Evolutionary conservation across 2,888 invertebrate genomes (phyloP).

Genomic region (Bimastos eiseni): DNA sequence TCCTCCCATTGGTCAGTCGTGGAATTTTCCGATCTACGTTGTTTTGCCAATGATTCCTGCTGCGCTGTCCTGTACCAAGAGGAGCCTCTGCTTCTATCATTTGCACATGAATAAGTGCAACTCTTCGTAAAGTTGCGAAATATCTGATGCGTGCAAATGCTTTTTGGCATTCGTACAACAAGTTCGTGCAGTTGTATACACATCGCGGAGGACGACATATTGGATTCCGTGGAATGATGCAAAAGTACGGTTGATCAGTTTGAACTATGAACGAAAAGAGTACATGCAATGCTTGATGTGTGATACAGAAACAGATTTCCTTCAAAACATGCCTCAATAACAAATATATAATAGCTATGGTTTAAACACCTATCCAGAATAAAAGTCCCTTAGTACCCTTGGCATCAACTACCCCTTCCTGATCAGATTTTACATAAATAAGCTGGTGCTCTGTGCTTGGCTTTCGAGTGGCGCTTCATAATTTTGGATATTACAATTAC

Average conservation of each 20-base stretch:
- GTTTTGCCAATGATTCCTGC: neutral
- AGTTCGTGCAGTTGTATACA: neutral
- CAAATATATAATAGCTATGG: no score
- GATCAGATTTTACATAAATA: no score
- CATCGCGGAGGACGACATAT: neutral
- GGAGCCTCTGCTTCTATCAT: neutral
- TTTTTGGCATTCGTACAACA: neutral
- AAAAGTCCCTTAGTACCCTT: no score
- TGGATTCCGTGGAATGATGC: neutral
- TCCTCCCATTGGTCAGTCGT: neutral
- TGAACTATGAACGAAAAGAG: neutral
- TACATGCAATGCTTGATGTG: neutral
- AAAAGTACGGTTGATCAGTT: neutral
- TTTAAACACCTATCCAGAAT: no score
- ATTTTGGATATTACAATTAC: no score
- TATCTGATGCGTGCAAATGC: neutral
- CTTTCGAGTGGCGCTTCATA: no score
- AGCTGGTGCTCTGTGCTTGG: no score
- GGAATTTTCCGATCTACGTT: neutral
- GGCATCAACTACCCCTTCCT: no score
- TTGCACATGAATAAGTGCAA: neutral
- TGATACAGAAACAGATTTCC: neutral
- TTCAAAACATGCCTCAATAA: no score
- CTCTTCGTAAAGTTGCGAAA: neutral
- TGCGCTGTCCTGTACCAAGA: neutral